These are phyloP conservation scores for Cyprinodon brontotheroides DNA, from an alignment of 2,113 vertebrate genomes.

Conservation along the genomic window DNA sequence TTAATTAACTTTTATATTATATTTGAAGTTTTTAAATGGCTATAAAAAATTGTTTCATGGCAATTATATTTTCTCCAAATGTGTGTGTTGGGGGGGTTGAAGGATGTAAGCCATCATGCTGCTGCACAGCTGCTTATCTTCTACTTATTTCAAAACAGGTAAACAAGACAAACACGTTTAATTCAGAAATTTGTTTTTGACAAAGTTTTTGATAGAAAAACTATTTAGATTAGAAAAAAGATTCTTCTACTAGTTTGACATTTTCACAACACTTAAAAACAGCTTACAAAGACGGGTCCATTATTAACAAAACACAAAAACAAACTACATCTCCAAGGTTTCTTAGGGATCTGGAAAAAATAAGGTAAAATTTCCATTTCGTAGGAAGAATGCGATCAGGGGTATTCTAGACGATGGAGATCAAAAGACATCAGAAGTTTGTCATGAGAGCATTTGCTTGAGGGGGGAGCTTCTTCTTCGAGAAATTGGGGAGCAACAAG, in stretches of 20 bases:
- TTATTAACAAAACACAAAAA: constrained; percentile 46
- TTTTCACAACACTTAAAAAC: constrained; percentile 34
- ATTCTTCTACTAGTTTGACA: constrained; percentile 7
- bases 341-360: constrained; percentile 15
- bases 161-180: constrained; percentile 57
- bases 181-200: constrained; percentile 29
- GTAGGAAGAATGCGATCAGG: constrained; percentile 50
- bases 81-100: not conserved
- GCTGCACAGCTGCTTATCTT: constrained; percentile 5
- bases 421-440: constrained; percentile 9
- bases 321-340: constrained; percentile 3
- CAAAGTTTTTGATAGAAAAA: constrained; percentile 20
- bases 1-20: no score
- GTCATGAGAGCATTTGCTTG: constrained; percentile 19
- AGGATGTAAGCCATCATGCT: not conserved
- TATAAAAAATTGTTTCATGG: no score
- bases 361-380: constrained; percentile 49
- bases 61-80: not conserved
- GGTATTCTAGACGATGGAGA: constrained; percentile 24
- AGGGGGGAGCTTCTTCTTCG: constrained; percentile 20
- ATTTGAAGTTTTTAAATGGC: no score
- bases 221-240: constrained; percentile 60
- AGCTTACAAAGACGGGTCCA: constrained; percentile 37
- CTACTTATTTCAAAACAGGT: not conserved
- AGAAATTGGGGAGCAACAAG: constrained; percentile 19